Conservation (phyloP, 2,113 vertebrate species). For the Donacobius atricapilla region DNA sequence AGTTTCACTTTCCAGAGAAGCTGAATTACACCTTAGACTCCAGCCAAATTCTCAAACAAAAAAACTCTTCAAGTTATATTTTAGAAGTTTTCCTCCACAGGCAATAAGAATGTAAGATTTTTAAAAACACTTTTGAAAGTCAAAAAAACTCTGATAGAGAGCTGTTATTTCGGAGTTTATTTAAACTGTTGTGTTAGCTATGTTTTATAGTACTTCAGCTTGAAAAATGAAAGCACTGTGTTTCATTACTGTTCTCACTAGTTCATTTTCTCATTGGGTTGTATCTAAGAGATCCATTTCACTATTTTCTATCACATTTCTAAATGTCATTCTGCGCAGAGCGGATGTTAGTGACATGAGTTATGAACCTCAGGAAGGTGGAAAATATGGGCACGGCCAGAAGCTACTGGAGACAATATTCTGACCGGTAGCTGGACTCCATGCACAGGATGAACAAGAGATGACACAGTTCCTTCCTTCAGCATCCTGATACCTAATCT, state of each 20-base stretch:
- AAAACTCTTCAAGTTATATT: background rate
- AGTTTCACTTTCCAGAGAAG: background rate
- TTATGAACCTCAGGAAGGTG: conserved; percentile 69
- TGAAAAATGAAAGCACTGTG: background rate
- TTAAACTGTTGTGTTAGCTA: background rate
- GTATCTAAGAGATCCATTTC: background rate
- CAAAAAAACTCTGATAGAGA: background rate
- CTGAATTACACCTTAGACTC: background rate
- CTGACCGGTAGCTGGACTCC: conserved; percentile 4
- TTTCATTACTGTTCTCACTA: background rate
- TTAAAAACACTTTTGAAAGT: background rate
- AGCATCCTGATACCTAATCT: conserved; percentile 39
- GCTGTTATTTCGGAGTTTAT: background rate
- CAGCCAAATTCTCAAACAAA: background rate
- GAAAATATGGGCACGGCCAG: conserved; percentile 54
- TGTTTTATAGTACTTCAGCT: background rate
- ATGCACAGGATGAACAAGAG: conserved; percentile 72
- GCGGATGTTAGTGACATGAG: conserved; percentile 61
- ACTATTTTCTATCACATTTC: conserved; percentile 14
- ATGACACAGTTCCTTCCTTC: conserved; percentile 78
- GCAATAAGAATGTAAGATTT: background rate
- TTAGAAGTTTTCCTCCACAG: background rate
- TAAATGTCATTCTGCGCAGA: conserved; percentile 35
- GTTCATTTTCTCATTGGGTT: background rate
- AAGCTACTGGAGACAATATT: conserved; percentile 61